Percentiles rank a stretch among this genome's conserved stretches.
phyloP scores from a whole-genome alignment of 2,888 invertebrate species.

The Lobophora halterata region DNA sequence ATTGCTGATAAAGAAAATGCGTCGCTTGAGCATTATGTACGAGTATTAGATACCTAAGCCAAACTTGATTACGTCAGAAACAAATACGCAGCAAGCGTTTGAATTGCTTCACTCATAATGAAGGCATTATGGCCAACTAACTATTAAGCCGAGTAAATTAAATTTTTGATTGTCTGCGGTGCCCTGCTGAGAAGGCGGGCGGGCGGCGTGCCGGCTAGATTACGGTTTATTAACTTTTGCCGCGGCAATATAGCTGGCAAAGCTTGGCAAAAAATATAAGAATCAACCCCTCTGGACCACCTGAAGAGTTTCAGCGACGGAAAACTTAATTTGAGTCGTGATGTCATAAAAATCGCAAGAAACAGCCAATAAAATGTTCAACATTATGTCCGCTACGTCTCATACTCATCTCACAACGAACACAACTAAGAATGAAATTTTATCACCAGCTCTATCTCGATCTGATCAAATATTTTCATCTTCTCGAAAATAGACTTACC shows the following conservation, averaged over 20 bases:
- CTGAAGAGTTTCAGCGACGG: conserved; percentile 11
- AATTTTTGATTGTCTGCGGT: conserved; percentile 25
- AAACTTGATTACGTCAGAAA: too few relatives aligned
- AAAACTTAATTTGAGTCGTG: conserved; percentile 7
- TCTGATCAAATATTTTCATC: neutral
- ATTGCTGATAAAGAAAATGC: too few relatives aligned
- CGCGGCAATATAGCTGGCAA: conserved; percentile 20
- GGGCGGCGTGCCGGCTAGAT: conserved; percentile 19
- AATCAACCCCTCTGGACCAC: conserved; percentile 13
- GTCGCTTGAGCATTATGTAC: too few relatives aligned
- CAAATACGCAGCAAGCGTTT: conserved; percentile 11
- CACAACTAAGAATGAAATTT: too few relatives aligned
- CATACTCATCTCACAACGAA: too few relatives aligned
- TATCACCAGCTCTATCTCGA: too few relatives aligned
- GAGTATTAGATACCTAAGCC: too few relatives aligned
- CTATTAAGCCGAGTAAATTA: conserved; percentile 24
- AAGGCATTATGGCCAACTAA: conserved; percentile 20
- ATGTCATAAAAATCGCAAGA: too few relatives aligned
- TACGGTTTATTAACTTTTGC: conserved; percentile 24
- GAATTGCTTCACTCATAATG: conserved; percentile 16
- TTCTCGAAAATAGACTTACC: conserved; percentile 5
- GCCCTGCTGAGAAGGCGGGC: conserved; percentile 12
- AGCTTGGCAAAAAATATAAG: conserved; percentile 16
- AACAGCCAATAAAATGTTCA: too few relatives aligned
- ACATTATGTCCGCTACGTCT: too few relatives aligned